Evolutionary conservation across 35 echinoderm and acorn worm genomes (phyloP).

Genomic region (Holothuria glaberrima): DNA sequence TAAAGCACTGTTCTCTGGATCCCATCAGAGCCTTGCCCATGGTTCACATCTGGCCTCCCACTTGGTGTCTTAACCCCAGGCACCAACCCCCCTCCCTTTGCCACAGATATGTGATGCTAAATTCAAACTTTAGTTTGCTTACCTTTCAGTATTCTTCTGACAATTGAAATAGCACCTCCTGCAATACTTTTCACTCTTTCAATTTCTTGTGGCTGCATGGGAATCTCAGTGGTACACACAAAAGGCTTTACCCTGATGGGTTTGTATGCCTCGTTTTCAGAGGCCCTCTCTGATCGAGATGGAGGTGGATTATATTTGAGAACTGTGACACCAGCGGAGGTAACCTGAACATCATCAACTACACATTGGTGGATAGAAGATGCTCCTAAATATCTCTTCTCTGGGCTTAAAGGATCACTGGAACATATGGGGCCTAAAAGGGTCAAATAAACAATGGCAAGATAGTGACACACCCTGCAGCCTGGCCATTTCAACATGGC

Average conservation of each 20-base stretch:
- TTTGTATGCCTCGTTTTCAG: slow-evolving; percentile 40
- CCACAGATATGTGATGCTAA: not conserved
- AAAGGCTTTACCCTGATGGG: slow-evolving; percentile 67
- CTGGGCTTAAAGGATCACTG: too few relatives aligned
- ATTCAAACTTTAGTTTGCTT: not conserved
- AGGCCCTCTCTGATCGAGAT: not conserved
- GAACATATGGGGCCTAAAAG: not conserved
- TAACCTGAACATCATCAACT: not conserved
- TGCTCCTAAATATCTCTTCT: too few relatives aligned
- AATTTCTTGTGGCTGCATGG: slow-evolving; percentile 47
- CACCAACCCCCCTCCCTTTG: too few relatives aligned
- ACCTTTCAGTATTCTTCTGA: slow-evolving; percentile 70
- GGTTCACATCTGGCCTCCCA: too few relatives aligned
- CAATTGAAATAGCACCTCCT: slow-evolving; percentile 54
- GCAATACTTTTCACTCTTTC: slow-evolving; percentile 57
- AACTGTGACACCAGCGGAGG: not conserved
- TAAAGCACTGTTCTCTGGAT: too few relatives aligned
- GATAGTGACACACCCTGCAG: not conserved
- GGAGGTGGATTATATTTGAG: slow-evolving; percentile 13
- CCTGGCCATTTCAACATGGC: slow-evolving; percentile 40
- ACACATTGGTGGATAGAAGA: not conserved
- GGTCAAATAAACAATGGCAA: not conserved
- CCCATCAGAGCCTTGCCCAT: too few relatives aligned
- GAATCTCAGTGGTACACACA: slow-evolving; percentile 44
- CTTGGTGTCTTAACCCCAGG: too few relatives aligned